Conservation (phyloP, 2,113 vertebrate species). For the Lasiurus borealis region DNA sequence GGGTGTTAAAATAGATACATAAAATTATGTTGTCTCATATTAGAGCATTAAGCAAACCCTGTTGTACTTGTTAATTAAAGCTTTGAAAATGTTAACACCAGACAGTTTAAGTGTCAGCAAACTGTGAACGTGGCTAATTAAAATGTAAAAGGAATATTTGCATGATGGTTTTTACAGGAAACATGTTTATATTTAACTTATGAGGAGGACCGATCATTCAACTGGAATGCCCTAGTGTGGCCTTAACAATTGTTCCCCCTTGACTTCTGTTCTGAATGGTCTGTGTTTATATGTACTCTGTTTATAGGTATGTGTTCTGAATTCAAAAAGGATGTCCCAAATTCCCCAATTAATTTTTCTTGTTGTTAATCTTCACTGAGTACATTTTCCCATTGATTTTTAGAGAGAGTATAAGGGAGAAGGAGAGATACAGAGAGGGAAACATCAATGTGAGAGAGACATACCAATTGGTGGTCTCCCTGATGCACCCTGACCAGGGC, state of each 20-base stretch:
- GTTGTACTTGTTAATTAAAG: slow-evolving; percentile 79
- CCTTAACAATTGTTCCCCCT: background rate
- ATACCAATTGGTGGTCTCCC: too few species aligned
- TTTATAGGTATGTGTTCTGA: background rate
- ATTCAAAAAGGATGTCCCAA: background rate
- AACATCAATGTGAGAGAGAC: too few species aligned
- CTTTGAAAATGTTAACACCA: slow-evolving; percentile 79
- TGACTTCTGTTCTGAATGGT: background rate
- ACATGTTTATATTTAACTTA: slow-evolving; percentile 54
- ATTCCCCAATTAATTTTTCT: background rate
- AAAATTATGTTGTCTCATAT: slow-evolving; percentile 65
- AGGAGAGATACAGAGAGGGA: too few species aligned
- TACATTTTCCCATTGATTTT: too few species aligned
- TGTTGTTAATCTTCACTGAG: too few species aligned
- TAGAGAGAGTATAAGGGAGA: too few species aligned
- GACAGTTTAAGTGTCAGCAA: slow-evolving; percentile 69
- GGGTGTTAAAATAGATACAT: slow-evolving; percentile 69
- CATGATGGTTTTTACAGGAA: slow-evolving; percentile 46
- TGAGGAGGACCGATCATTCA: background rate
- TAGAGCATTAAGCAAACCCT: slow-evolving; percentile 71
- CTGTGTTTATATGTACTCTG: background rate
- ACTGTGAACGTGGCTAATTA: slow-evolving; percentile 75
- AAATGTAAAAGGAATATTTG: slow-evolving; percentile 66
- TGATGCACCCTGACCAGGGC: too few species aligned
- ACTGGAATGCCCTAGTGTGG: background rate